Evolutionary conservation across 2,888 invertebrate species (phyloP).

Genomic region (Cryptus armator): DNA sequence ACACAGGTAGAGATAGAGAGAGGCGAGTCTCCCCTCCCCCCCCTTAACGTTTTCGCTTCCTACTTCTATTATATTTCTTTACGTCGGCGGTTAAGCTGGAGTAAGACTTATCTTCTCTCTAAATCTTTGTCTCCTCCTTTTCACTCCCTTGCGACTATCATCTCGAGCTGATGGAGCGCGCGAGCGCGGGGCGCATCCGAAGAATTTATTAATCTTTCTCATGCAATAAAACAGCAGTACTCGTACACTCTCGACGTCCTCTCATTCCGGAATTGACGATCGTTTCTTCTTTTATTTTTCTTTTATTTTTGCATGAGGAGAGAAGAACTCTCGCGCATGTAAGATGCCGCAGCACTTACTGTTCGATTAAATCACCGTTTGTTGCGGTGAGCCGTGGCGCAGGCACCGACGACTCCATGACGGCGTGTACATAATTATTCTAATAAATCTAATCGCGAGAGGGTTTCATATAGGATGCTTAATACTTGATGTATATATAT

Average conservation of each 20-base stretch:
- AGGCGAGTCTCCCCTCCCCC: slow-evolving; percentile 53
- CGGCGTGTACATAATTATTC: slow-evolving; percentile 75
- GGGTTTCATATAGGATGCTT: slow-evolving; percentile 52
- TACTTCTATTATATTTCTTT: slow-evolving; percentile 65
- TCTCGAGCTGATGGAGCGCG: background rate
- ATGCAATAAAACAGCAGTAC: background rate
- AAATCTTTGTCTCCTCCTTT: slow-evolving; percentile 1
- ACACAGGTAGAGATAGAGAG: slow-evolving; percentile 45
- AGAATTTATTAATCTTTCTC: slow-evolving; percentile 4
- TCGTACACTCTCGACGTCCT: background rate
- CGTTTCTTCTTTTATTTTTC: background rate
- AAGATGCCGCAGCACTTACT: slow-evolving; percentile 21
- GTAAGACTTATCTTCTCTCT: slow-evolving; percentile 31
- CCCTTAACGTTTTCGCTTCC: slow-evolving; percentile 51
- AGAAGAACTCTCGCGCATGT: slow-evolving; percentile 20
- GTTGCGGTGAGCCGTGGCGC: slow-evolving; percentile 23
- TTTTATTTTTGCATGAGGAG: background rate
- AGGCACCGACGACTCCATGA: slow-evolving; percentile 30
- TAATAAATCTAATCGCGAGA: slow-evolving; percentile 78
- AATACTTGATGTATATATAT: slow-evolving; percentile 5
- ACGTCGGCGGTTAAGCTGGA: slow-evolving; percentile 49
- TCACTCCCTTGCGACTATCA: slow-evolving; percentile 1
- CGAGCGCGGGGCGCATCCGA: background rate
- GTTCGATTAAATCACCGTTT: slow-evolving; percentile 56
- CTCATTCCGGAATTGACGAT: slow-evolving; percentile 4